Evolutionary conservation across 2,113 vertebrate genomes (phyloP).

Genomic region (Cavia porcellus): DNA sequence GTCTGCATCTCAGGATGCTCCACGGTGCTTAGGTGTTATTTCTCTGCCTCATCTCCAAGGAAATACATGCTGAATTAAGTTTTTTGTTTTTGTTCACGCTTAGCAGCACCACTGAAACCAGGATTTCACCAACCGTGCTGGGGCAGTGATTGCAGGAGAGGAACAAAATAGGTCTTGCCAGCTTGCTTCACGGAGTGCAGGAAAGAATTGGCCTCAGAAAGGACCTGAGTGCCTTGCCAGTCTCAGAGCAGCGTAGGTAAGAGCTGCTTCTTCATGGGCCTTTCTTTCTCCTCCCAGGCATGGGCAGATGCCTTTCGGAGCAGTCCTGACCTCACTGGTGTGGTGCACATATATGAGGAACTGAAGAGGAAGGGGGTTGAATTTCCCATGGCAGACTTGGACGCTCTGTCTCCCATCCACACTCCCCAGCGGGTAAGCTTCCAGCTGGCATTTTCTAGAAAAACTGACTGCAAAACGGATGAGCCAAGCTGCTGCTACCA

Average conservation of each 20-base stretch:
- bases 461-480: not conserved
- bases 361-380: conserved; percentile 99
- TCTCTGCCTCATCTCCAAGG: conserved; percentile 34
- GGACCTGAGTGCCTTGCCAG: not conserved
- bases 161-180: not conserved
- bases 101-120: not conserved
- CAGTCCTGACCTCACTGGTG: conserved; percentile 98
- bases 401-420: conserved; percentile 97
- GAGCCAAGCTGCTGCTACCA: not conserved
- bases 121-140: not conserved
- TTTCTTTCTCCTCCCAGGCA: conserved; percentile 88
- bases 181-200: not conserved
- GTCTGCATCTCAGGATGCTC: not conserved
- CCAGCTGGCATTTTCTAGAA: conserved; percentile 34
- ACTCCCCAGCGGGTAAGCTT: conserved; percentile 95
- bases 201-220: not conserved
- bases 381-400: conserved; percentile 96
- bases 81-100: conserved; percentile 59
- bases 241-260: not conserved
- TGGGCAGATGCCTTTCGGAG: conserved; percentile 99
- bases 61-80: conserved; percentile 13
- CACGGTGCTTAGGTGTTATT: not conserved
- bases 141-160: not conserved
- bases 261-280: conserved; percentile 19
- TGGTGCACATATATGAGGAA: conserved; percentile 98